A percentile compares a stretch with the other conserved stretches of the same genome.
Conservation (phyloP, 2,888 invertebrate genomes). For the Spisula solida region DNA sequence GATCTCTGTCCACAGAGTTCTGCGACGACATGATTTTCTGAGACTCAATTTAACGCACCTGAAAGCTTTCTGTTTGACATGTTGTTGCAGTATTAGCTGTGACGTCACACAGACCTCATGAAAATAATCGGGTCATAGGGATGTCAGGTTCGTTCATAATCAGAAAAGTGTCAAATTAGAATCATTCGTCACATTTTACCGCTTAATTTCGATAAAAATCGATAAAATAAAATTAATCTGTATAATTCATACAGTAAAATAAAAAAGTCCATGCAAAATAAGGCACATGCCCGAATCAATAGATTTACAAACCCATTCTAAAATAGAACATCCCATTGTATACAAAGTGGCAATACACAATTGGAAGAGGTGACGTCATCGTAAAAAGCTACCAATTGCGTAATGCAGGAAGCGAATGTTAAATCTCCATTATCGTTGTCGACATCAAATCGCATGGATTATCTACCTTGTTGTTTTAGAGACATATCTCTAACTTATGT, state of each 20-base stretch:
- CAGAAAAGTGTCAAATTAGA: neutral
- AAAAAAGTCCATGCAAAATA: neutral
- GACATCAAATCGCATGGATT: neutral
- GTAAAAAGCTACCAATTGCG: constrained; percentile 32
- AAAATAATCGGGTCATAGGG: constrained; percentile 45
- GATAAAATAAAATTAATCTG: neutral
- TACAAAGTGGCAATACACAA: constrained; percentile 33
- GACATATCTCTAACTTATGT: too few species aligned
- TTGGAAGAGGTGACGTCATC: constrained; percentile 30
- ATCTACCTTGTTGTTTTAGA: too few species aligned
- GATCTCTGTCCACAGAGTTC: constrained; percentile 63
- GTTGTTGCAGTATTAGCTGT: constrained; percentile 76
- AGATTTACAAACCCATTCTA: neutral
- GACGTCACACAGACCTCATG: constrained; percentile 71
- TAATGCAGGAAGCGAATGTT: neutral
- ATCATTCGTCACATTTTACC: neutral
- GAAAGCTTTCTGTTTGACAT: constrained; percentile 71
- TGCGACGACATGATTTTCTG: constrained; percentile 71
- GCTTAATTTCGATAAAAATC: neutral
- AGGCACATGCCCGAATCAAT: neutral
- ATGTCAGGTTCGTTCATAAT: constrained; percentile 34
- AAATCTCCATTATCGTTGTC: constrained; percentile 24
- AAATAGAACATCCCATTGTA: constrained; percentile 14
- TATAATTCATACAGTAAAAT: neutral
- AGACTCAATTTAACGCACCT: constrained; percentile 65